phyloP scores from a whole-genome alignment of 2,797 vertebrate species.

The Eremophila alpestris region DNA sequence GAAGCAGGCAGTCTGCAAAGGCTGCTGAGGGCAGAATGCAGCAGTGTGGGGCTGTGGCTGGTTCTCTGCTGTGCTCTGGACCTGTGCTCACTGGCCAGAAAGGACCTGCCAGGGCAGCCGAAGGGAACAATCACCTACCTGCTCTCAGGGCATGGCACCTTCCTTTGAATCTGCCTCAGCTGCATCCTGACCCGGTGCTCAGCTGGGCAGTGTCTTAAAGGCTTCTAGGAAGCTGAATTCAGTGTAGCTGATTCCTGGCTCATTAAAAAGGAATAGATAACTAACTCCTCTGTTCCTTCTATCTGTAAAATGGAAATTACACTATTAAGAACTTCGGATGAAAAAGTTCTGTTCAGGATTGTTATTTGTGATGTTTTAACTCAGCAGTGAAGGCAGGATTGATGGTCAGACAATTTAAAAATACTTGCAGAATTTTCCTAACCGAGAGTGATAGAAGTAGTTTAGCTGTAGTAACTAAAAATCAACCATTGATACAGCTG shows the following conservation, averaged over 20 bases:
- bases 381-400: neutral
- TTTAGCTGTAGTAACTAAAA: neutral
- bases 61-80: neutral
- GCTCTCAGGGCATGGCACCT: neutral
- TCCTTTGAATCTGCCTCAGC: neutral
- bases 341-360: neutral
- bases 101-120: neutral
- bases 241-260: neutral
- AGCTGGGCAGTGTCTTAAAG: neutral
- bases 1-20: neutral
- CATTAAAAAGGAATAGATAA: neutral
- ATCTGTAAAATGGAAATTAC: neutral
- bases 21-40: neutral
- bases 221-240: neutral
- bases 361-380: neutral
- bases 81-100: accelerated
- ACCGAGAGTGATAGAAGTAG: neutral
- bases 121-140: neutral
- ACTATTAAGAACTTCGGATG: neutral
- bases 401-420: neutral
- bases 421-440: neutral
- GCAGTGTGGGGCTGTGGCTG: neutral
- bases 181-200: neutral
- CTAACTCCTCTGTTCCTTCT: neutral
- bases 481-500: neutral